Conservation (phyloP, 2,888 invertebrate genomes). For the Leptopilina myrica region DNA sequence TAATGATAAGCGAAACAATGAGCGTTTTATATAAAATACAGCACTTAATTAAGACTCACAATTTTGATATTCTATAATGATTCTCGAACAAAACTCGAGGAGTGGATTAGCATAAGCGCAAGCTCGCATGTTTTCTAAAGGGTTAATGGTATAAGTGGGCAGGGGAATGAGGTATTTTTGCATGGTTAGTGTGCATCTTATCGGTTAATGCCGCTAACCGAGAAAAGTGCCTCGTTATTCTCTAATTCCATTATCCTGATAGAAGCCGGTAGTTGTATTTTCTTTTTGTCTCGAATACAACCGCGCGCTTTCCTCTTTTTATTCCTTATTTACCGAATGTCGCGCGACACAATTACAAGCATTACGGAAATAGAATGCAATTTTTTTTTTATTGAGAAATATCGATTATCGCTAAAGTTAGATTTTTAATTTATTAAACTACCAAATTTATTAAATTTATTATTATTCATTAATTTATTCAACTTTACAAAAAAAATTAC, state of each 20-base stretch:
- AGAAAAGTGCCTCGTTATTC: conserved; percentile 58
- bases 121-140: conserved; percentile 42
- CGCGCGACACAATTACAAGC: conserved; percentile 1
- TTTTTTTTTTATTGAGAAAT: conserved; percentile 9
- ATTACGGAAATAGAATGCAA: neutral
- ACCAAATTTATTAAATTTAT: too few species aligned
- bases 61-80: conserved; percentile 18
- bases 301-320: conserved; percentile 1
- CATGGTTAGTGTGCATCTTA: conserved; percentile 39
- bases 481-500: too few species aligned
- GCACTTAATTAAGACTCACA: conserved; percentile 19
- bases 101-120: conserved; percentile 38
- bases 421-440: too few species aligned
- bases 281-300: conserved; percentile 46
- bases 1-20: neutral
- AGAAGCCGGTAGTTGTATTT: conserved; percentile 46
- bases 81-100: neutral
- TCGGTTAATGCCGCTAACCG: conserved; percentile 52
- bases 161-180: conserved; percentile 9
- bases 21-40: neutral
- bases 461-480: too few species aligned
- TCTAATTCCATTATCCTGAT: conserved; percentile 56
- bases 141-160: neutral
- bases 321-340: conserved; percentile 24
- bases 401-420: neutral